Conservation (phyloP, 2,888 invertebrate genomes). For the Celastrina argiolus region DNA sequence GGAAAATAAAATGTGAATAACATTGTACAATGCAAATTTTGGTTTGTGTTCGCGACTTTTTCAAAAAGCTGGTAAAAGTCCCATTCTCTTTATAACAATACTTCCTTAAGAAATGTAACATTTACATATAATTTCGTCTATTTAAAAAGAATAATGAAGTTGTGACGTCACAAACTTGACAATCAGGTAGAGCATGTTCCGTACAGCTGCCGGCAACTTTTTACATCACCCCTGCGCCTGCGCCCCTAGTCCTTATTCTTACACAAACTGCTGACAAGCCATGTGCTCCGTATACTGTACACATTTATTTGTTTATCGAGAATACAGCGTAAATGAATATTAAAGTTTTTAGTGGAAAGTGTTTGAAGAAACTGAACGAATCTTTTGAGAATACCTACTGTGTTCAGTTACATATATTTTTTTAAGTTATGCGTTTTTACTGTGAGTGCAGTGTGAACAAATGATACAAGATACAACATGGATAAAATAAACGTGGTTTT, state of each 20-base stretch:
- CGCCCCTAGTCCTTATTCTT: conserved; percentile 71
- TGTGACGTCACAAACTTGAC: conserved; percentile 18
- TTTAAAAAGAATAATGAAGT: too few relatives aligned
- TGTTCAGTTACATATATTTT: background rate
- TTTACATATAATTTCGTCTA: too few relatives aligned
- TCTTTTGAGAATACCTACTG: background rate
- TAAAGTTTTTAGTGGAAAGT: background rate
- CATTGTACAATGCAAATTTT: too few relatives aligned
- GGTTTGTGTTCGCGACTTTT: too few relatives aligned
- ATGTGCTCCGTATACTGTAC: conserved; percentile 45
- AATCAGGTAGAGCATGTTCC: conserved; percentile 58
- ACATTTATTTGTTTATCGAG: too few relatives aligned
- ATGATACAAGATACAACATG: conserved; percentile 43
- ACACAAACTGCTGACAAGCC: conserved; percentile 48
- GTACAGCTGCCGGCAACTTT: conserved; percentile 58
- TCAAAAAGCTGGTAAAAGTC: too few relatives aligned
- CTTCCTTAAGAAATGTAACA: background rate
- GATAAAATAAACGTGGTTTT: conserved; percentile 63
- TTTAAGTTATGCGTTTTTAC: background rate
- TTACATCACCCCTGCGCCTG: conserved; percentile 66
- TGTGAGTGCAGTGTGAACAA: background rate
- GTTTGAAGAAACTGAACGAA: background rate
- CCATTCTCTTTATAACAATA: background rate
- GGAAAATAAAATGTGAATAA: too few relatives aligned
- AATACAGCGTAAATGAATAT: conserved; percentile 13